These are phyloP conservation scores for Ochropleura plecta DNA, from an alignment of 2,888 invertebrate genomes.

Conservation along the genomic window DNA sequence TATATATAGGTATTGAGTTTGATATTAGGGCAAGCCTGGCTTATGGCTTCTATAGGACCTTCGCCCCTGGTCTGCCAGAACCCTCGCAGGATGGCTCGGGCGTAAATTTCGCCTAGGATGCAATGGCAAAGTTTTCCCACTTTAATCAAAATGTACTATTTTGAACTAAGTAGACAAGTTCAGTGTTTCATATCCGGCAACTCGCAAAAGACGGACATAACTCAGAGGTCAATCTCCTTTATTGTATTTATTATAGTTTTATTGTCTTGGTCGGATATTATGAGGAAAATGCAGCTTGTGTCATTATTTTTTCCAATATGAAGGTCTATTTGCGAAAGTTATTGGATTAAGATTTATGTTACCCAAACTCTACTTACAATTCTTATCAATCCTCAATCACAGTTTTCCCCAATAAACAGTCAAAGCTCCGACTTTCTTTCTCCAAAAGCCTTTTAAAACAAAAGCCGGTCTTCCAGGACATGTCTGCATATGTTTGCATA, in stretches of 20 bases:
- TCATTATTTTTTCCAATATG: not conserved
- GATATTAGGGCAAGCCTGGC: too few species aligned
- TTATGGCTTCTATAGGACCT: too few species aligned
- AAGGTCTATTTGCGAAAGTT: not conserved
- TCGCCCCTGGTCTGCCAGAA: too few species aligned
- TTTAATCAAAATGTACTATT: too few species aligned
- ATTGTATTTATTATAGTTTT: not conserved
- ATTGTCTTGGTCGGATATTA: not conserved
- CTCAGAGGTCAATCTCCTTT: not conserved
- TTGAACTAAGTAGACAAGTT: not conserved
- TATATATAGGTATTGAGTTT: too few species aligned
- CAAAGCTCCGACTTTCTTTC: slow-evolving; percentile 14
- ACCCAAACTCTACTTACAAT: not conserved
- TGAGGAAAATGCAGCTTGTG: not conserved
- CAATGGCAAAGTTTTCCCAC: too few species aligned
- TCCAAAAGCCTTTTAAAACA: slow-evolving; percentile 13
- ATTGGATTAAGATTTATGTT: not conserved
- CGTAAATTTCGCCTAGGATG: too few species aligned
- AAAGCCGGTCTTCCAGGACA: slow-evolving; percentile 37
- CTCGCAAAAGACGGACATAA: not conserved
- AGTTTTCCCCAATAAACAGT: slow-evolving; percentile 37
- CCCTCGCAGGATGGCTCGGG: too few species aligned
- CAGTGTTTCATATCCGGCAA: not conserved
- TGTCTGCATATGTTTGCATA: slow-evolving; percentile 62
- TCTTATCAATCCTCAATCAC: not conserved